Evolutionary conservation across 2,888 invertebrate species (phyloP).

Genomic region (Andrena marginata): DNA sequence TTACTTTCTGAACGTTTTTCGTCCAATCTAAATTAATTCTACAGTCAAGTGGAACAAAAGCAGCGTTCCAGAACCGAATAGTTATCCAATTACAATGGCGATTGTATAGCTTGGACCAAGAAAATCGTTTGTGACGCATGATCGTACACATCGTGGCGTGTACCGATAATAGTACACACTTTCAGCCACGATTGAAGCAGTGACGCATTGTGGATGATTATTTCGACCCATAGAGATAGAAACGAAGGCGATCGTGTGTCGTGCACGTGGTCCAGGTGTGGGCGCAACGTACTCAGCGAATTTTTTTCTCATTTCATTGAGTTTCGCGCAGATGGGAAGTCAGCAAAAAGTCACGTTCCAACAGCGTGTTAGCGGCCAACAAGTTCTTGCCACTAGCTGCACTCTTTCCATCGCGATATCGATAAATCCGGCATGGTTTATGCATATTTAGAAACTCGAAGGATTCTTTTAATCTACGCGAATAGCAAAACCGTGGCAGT

Average conservation of each 20-base stretch:
- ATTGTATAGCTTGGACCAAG: background rate
- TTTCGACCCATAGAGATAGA: conserved; percentile 36
- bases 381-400: background rate
- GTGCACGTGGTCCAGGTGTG: conserved; percentile 28
- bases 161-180: conserved; percentile 21
- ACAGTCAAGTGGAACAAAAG: background rate
- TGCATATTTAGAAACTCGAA: background rate
- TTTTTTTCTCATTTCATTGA: conserved; percentile 19
- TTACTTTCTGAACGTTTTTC: background rate
- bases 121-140: conserved; percentile 18
- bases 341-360: conserved; percentile 56
- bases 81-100: conserved; percentile 2
- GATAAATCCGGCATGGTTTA: background rate
- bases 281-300: background rate
- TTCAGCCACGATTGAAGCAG: background rate
- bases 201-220: conserved; percentile 28
- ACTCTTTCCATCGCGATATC: background rate
- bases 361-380: conserved; percentile 13
- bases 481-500: background rate
- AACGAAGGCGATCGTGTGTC: background rate
- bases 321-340: conserved; percentile 14
- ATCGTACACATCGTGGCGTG: background rate
- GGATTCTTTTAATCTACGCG: background rate
- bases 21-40: background rate
- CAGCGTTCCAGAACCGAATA: background rate